Conservation (phyloP, 2,113 vertebrate species). For the Isurus oxyrinchus region DNA sequence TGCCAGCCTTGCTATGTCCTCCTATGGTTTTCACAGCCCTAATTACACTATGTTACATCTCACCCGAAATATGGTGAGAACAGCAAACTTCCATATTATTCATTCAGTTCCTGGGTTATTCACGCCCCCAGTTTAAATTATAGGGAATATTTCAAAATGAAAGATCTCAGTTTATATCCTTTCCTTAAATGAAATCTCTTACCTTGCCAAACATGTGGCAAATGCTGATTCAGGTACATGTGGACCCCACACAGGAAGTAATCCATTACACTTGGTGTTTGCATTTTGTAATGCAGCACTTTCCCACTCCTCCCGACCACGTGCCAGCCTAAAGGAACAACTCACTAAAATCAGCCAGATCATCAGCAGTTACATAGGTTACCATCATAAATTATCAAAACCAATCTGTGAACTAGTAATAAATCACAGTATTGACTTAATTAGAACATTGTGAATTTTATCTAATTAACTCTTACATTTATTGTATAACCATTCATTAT, state of each 20-base stretch:
- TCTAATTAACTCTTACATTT: neutral
- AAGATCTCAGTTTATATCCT: neutral
- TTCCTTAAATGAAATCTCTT: conserved; percentile 38
- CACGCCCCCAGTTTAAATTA: neutral
- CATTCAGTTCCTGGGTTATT: neutral
- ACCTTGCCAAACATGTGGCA: conserved; percentile 95
- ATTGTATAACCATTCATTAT: neutral
- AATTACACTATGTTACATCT: neutral
- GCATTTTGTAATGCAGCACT: conserved; percentile 95
- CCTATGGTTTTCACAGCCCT: neutral
- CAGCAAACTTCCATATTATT: neutral
- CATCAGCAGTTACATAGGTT: neutral
- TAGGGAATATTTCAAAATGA: neutral
- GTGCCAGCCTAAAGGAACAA: conserved; percentile 67
- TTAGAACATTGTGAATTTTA: neutral
- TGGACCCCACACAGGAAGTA: conserved; percentile 95
- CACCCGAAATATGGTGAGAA: neutral
- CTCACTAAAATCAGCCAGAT: neutral
- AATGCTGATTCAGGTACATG: conserved; percentile 98
- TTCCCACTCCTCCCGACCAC: conserved; percentile 95
- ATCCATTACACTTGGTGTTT: conserved; percentile 98
- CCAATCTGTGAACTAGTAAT: neutral
- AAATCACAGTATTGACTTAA: neutral
- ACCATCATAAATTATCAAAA: neutral
- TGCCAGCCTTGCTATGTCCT: neutral